Evolutionary conservation across 2,113 vertebrate species (phyloP).

Genomic region (Amphiprion percula): DNA sequence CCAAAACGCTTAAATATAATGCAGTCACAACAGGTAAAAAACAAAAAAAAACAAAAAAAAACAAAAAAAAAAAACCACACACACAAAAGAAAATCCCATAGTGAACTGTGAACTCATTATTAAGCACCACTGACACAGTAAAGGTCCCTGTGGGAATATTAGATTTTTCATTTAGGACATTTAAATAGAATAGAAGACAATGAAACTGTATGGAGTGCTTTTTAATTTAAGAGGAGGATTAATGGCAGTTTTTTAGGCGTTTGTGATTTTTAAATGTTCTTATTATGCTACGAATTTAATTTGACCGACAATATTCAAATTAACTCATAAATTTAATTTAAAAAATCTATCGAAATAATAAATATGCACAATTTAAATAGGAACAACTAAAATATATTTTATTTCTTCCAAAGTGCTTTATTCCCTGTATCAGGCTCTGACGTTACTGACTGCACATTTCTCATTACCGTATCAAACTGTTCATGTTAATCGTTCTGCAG

Average conservation of each 20-base stretch:
- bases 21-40: constrained; percentile 11
- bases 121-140: constrained; percentile 32
- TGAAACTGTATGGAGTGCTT: not conserved
- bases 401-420: not conserved
- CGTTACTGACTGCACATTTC: not conserved
- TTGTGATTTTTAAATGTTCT: not conserved
- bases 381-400: not conserved
- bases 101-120: constrained; percentile 35
- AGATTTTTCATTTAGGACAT: constrained; percentile 27
- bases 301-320: not conserved
- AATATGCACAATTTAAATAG: not conserved
- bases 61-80: not conserved
- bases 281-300: not conserved
- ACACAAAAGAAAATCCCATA: not conserved
- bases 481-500: constrained; percentile 43
- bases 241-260: not conserved
- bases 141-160: constrained; percentile 41
- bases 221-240: not conserved
- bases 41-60: not conserved
- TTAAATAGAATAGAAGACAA: constrained; percentile 20
- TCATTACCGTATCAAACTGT: constrained; percentile 16
- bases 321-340: not conserved
- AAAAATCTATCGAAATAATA: not conserved
- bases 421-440: not conserved
- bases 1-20: not conserved